Percentiles rank a stretch among this genome's conserved stretches.
phyloP scores from a whole-genome alignment of 1,140 invertebrate genomes.

The Drosophila navojoa region DNA sequence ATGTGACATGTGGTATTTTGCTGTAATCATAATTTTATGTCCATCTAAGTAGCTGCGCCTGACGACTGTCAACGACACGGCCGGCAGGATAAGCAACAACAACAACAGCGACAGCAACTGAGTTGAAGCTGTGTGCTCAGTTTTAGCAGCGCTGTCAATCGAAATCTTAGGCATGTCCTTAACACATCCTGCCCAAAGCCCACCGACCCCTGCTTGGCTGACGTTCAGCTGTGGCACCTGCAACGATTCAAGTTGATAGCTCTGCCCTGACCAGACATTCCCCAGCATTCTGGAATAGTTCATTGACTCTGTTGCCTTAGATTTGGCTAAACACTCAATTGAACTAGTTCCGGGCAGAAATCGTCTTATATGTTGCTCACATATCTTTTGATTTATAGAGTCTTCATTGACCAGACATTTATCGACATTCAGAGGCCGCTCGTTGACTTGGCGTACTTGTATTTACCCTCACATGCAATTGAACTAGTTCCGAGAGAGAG shows the following conservation, averaged over 20 bases:
- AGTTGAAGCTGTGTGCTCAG: neutral
- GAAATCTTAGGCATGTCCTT: conserved; percentile 35
- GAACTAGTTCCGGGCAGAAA: conserved; percentile 2
- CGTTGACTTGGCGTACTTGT: too few relatives aligned
- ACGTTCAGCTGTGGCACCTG: conserved; percentile 2
- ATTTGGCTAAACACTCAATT: neutral
- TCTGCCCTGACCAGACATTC: neutral
- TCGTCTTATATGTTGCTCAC: too few relatives aligned
- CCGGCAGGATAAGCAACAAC: conserved; percentile 6
- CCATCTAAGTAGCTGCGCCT: conserved; percentile 76
- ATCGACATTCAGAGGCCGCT: too few relatives aligned
- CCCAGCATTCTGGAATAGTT: neutral
- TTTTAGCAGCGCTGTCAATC: conserved; percentile 36
- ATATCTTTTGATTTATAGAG: too few relatives aligned
- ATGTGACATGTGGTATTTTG: conserved; percentile 69
- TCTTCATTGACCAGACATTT: too few relatives aligned
- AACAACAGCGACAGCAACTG: neutral
- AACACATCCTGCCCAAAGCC: neutral
- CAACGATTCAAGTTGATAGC: neutral
- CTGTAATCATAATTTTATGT: conserved; percentile 82
- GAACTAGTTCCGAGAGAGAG: too few relatives aligned
- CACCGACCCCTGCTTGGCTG: too few relatives aligned
- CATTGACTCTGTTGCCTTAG: neutral
- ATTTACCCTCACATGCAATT: too few relatives aligned
- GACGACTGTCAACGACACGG: conserved; percentile 74